A percentile compares a stretch with the other conserved stretches of the same genome.
These are phyloP conservation scores for Echinometra lucunter DNA, from an alignment of 53 echinoderm and acorn worm species.

Conservation along the genomic window DNA sequence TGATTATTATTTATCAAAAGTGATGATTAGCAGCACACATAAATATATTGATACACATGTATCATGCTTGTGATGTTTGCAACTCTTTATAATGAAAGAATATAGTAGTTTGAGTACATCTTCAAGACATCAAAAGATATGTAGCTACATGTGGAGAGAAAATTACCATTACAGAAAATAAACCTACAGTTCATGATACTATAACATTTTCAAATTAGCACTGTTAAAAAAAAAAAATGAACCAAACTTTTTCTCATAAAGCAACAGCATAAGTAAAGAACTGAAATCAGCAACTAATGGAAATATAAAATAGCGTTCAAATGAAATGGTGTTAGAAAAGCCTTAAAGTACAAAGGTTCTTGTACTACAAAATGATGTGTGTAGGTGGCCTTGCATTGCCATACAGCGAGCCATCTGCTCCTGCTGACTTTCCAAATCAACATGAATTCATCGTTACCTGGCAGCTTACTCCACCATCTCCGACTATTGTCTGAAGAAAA, in stretches of 20 bases:
- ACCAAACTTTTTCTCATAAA: not conserved
- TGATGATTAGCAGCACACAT: no score
- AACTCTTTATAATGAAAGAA: no score
- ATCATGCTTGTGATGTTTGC: no score
- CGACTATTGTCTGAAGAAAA: not conserved
- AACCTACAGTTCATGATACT: not conserved
- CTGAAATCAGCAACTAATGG: no score
- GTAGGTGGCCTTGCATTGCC: not conserved
- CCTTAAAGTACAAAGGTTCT: not conserved
- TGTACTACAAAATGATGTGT: not conserved
- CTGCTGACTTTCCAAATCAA: not conserved
- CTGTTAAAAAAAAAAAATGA: not conserved
- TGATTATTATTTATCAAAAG: no score
- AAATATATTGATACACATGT: no score
- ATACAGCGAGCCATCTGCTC: not conserved
- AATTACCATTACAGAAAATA: no score
- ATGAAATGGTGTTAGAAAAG: no score
- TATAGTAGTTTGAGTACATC: no score
- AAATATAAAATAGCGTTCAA: no score
- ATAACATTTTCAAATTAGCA: not conserved
- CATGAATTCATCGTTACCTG: not conserved
- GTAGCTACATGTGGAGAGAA: no score
- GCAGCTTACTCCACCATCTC: conserved; percentile 17
- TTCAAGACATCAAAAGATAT: no score
- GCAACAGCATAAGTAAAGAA: not conserved